Evolutionary conservation across 1,140 invertebrate species (phyloP), one percentile per base, ranked within the genome.

Genomic region (Cephus cinctus): DNA sequence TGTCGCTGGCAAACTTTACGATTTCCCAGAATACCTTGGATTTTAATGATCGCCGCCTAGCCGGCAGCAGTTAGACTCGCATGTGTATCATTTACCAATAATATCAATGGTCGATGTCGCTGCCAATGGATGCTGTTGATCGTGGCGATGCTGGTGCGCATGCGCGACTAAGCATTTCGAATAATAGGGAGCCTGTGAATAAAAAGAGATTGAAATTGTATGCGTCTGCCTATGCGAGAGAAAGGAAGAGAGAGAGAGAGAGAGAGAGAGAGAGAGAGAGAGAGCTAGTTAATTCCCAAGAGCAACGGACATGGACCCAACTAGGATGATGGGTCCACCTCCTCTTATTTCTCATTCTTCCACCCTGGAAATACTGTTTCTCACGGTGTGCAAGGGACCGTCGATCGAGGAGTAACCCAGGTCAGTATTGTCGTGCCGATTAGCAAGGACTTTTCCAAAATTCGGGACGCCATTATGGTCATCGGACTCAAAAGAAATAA

Each of bases 341-440:
- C 25, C 16, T 39, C 23, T n/a, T 49, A 27, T 32, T 43, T 43
- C 47, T 23, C 27, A 25, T 25, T 32, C 6, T 16, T 14, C 32
- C 36, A 5, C 14, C 42, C 36, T 42, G 42, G 25, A 36, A 53
- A 55, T 38, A 61, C 47, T 60, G 61, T 67, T 69, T 69, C 64
- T 67, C 67, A 69, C 67, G 67, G 59, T 60, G 48, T 23, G 50
- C 52, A 64, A 61, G 60, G 55, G 52, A 56, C 58, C 47, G 56
- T 51, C 61, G 46, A 50, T 52, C 43, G 51, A 61, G 56, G 50
- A n/a, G n/a, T n/a, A n/a, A n/a, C n/a, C n/a, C n/a, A n/a, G n/a
- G n/a, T n/a, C n/a, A n/a, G n/a, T n/a, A n/a, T n/a, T 34, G 22
- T 31, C 12, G 5, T 4, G 4, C 2, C 5, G 41, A 19, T 34